These are phyloP conservation scores for Nycticebus coucang DNA, from an alignment of 2,113 vertebrate genomes.

Conservation along the genomic window DNA sequence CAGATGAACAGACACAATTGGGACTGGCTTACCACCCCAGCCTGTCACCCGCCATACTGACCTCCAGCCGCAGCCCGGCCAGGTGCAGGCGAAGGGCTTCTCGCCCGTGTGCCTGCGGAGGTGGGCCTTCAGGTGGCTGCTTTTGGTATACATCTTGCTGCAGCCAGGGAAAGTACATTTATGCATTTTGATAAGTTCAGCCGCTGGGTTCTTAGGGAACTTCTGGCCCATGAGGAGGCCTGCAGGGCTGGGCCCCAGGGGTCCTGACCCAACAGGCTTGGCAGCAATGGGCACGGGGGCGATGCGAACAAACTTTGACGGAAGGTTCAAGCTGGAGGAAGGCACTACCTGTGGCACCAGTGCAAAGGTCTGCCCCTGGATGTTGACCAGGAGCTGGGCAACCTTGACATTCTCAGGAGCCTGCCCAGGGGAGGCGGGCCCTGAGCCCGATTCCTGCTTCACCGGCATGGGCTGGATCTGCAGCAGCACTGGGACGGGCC, in stretches of 20 bases:
- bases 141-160: slow-evolving; percentile 98
- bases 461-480: slow-evolving; percentile 93
- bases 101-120: slow-evolving; percentile 96
- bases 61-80: slow-evolving; percentile 98
- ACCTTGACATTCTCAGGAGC: slow-evolving; percentile 92
- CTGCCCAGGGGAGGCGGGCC: slow-evolving; percentile 84
- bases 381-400: slow-evolving; percentile 94
- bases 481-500: slow-evolving; percentile 90
- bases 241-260: slow-evolving; percentile 85
- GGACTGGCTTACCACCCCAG: background rate
- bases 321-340: slow-evolving; percentile 88
- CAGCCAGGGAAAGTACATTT: slow-evolving; percentile 96
- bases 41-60: slow-evolving; percentile 83
- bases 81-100: slow-evolving; percentile 96
- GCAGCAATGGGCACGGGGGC: slow-evolving; percentile 95
- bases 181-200: slow-evolving; percentile 98
- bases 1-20: background rate
- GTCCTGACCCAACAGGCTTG: slow-evolving; percentile 91
- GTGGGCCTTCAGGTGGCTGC: slow-evolving; percentile 97
- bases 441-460: slow-evolving; percentile 89
- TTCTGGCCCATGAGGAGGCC: slow-evolving; percentile 91
- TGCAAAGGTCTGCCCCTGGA: slow-evolving; percentile 96
- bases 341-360: slow-evolving; percentile 94
- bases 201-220: slow-evolving; percentile 93
- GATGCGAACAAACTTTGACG: slow-evolving; percentile 96